Base-by-base conservation (phyloP, 2,113 vertebrate species). In the Loxodonta africana region DNA sequence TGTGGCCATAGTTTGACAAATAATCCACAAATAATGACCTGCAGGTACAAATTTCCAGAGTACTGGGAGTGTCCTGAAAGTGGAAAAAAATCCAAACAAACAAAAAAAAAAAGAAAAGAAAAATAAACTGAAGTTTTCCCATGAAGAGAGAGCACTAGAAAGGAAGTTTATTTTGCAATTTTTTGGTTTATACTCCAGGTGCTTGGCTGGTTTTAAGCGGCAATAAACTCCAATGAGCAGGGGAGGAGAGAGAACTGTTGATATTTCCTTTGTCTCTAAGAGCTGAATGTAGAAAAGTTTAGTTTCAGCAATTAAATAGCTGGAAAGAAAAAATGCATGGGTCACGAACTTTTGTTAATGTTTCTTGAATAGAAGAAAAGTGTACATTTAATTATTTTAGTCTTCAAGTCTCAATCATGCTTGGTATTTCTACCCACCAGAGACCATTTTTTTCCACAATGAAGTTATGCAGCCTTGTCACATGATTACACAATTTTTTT, bases 121-220 rank as follows among this genome's bases (percentile, higher is more conserved):
- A 89, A 46, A 67, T 69, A 88, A 81, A 67, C 28, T 30, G 63
- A 92, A 80, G n/a, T n/a, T 80, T 91, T 78, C 69, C 83, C 44
- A 21, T 62, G 88, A 95, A 93, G 91, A 95, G 41, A 95, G 80
- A 90, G 37, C 93, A 92, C 95, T 95, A 80, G 23, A 95, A 96
- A 91, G 26, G 28, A 93, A 88, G 18, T 46, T 80, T 53, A 1
- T 85, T 87, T 91, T 73, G 69, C 25, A 53, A 25, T 82, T 71
- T 91, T 80, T 57, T 87, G 73, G 57, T 74, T 80, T 88, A 21
- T 14, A n/a, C 21, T 73, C 12, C 74, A 26, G 26, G 80, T 63
- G 37, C 77, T 88, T 51, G 23, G n/a, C 57, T 84, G 80, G 57
- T 81, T n/a, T 18, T 9, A 44, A 62, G 69, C 83, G 74, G 60